phyloP scores from a whole-genome alignment of 2,797 vertebrate genomes.

The Nasua narica region DNA sequence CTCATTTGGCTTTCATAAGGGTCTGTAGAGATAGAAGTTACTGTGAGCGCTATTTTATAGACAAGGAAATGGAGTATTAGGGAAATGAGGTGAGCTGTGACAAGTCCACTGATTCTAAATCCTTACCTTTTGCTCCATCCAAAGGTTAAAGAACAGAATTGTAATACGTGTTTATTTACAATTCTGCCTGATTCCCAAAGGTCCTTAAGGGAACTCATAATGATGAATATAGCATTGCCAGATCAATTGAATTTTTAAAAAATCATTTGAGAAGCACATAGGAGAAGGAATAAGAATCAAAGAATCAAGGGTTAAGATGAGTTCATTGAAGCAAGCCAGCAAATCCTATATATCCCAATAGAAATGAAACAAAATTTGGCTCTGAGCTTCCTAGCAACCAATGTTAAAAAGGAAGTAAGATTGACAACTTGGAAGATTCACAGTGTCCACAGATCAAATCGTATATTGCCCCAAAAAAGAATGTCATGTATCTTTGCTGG shows the following conservation, averaged over 20 bases:
- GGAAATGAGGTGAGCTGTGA: not conserved
- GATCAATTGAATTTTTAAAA: constrained; percentile 31
- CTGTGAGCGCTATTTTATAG: not conserved
- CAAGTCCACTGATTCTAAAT: not conserved
- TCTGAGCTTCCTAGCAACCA: not conserved
- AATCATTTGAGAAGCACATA: not conserved
- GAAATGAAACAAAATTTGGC: not conserved
- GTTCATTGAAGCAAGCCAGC: not conserved
- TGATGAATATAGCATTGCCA: not conserved
- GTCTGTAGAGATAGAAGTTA: not conserved
- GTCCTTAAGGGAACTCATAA: not conserved
- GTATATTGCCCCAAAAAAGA: not conserved
- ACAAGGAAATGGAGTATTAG: not conserved
- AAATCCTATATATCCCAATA: not conserved
- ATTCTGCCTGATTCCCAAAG: not conserved
- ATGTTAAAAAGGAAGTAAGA: constrained; percentile 16
- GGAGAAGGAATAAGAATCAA: not conserved
- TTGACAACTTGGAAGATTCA: not conserved
- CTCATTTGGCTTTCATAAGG: not conserved
- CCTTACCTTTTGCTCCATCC: not conserved
- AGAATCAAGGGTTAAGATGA: not conserved
- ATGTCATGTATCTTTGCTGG: not conserved
- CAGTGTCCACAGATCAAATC: not conserved
- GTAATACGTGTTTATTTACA: not conserved
- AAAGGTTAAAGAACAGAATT: not conserved